Base-by-base conservation (phyloP, 2,888 invertebrate species). In the Rhimphoctona megacephalus region DNA sequence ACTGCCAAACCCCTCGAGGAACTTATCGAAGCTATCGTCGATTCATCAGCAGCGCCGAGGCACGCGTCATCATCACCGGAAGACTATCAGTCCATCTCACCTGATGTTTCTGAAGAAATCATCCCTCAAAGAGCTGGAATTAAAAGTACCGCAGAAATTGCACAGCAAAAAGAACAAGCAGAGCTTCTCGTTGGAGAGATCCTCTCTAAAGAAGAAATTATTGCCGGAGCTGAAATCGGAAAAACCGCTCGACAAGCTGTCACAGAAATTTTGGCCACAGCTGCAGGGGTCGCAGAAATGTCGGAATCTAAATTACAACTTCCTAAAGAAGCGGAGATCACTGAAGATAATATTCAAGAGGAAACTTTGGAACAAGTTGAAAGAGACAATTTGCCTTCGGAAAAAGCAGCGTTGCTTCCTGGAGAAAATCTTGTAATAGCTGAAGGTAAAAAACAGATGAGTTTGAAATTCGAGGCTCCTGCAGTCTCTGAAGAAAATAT, bases 1-100 rank as follows among this genome's bases (percentile, higher is more conserved):
- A 91, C 91, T 5, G 91, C 92, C 0, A 90, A 89, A 52, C 91
- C 91, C 0, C 85, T 92, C 0, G 90, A 93, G 43, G 91, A 92
- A 80, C 89, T 91, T 1, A 90, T 93, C 76, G 92, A 92, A 84
- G 90, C 90, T 8, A 90, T 93, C 25, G 91, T 91, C 25, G 89
- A 88, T 79, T 87, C 88, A 2, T 78, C 89, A 2, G 77, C 82
- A 17, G 83, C 70, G 17, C 73, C 87, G 11, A 72, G 82, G 67
- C 77, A 54, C 17, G 81, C 81, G 30, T 88, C 87, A 0, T 85
- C 89, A 8, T 87, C 89, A 0, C 9, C 86, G 2, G 89, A 90
- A 43, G 46, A 73, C 0, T 77, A 77, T 82, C 79, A 77, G 25
- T 85, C 87, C 81, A 36, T 64, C 17, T 74, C 83, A 0, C 66